Conservation (phyloP, 2,888 invertebrate species). For the Aphrophora alni region DNA sequence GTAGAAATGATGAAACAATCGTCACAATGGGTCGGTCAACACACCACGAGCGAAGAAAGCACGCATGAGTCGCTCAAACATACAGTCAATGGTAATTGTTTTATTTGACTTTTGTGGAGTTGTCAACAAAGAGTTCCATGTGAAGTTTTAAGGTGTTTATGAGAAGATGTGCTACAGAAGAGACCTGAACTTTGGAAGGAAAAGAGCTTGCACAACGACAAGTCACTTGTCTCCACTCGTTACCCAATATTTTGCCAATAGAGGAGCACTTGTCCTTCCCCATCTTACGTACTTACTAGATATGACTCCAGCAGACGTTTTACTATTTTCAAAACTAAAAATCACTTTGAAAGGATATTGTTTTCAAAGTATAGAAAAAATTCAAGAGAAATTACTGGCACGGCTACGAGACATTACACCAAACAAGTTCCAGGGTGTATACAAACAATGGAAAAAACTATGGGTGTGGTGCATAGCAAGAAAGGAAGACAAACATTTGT, state of each 20-base stretch:
- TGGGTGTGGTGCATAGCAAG: neutral
- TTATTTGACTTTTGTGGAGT: neutral
- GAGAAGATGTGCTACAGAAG: neutral
- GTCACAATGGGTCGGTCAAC: too few relatives aligned
- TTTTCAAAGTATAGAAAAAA: constrained; percentile 20
- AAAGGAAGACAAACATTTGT: too few relatives aligned
- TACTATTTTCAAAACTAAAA: constrained; percentile 17
- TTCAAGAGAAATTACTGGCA: too few relatives aligned
- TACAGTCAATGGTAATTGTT: neutral
- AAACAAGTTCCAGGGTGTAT: constrained; percentile 10
- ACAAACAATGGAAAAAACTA: neutral
- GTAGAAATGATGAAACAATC: too few relatives aligned
- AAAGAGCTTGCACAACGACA: constrained; percentile 10
- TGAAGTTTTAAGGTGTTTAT: neutral
- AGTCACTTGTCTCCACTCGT: constrained; percentile 4
- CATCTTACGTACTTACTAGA: constrained; percentile 11
- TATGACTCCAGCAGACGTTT: neutral
- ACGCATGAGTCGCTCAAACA: neutral
- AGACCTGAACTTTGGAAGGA: constrained; percentile 26
- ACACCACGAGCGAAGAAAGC: neutral
- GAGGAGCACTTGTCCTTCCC: neutral
- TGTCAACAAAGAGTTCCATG: neutral
- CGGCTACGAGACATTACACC: too few relatives aligned
- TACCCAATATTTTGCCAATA: constrained; percentile 14
- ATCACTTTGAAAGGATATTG: neutral